Evolutionary conservation across 2,888 invertebrate genomes (phyloP), one percentile per base, ranked within the genome.

Genomic region (Tortrix viridana): DNA sequence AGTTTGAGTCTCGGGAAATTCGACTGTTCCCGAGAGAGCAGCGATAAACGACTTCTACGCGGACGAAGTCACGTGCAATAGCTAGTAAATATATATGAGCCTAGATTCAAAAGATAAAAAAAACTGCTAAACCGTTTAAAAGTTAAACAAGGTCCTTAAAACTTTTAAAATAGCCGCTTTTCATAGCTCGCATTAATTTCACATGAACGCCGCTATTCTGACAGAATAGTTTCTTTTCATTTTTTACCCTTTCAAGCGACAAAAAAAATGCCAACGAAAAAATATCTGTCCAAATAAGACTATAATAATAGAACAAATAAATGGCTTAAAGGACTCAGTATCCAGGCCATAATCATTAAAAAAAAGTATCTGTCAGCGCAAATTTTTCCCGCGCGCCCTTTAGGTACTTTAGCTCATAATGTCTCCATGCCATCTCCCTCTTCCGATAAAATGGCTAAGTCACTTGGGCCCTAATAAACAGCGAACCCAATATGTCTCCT

Each of bases 401-500:
- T 57, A 62, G n/a, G n/a, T n/a, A n/a, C n/a, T 46, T 63, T 57
- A 47, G 44, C 19, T 5, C n/a, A 16, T 41, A 57, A 44, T 37
- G 32, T 52, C 20, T 12, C 49, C 41, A 9, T 41, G 16, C 18
- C 23, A 43, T 32, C 32, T 32, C 32, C 26, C 26, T 16, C 14
- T 16, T 44, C 18, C 22, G 6, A 3, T 18, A 43, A 18, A 32
- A 37, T 50, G 12, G 38, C 52, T 7, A 18, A 56, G 48, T 18
- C 48, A 37, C 32, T 12, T 32, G 48, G 47, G 22, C 61, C 57
- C 46, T 53, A 57, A 47, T 62, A 63, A 56, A 57, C 47, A 52
- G 32, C 32, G 32, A 52, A 38, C 37, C 43, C 62, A 57, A 62
- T 57, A 63, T 57, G 62, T 63, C 52, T 46, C 62, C 12, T 46